These are phyloP conservation scores for Apteryx mantelli DNA, from an alignment of 2,113 vertebrate species.

Conservation along the genomic window DNA sequence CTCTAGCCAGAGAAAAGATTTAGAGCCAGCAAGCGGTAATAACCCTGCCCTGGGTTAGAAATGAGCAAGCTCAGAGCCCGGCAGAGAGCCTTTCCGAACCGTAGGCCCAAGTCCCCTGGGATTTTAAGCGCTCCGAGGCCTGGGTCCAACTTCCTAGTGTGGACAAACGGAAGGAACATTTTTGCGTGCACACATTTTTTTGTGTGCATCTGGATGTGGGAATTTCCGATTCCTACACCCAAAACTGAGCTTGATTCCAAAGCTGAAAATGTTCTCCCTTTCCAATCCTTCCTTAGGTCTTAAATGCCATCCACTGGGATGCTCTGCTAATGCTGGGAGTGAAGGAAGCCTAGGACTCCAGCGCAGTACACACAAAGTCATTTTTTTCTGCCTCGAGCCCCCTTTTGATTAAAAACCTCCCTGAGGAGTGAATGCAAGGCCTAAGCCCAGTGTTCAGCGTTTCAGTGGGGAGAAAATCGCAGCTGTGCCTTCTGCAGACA, in stretches of 20 bases:
- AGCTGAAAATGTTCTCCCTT: too few relatives aligned
- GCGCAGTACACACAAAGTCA: not conserved
- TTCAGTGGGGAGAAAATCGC: not conserved
- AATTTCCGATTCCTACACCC: not conserved
- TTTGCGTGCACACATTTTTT: not conserved
- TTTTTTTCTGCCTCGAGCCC: not conserved
- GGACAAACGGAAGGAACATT: not conserved
- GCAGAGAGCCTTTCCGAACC: not conserved
- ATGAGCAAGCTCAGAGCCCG: not conserved
- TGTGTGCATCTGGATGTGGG: not conserved
- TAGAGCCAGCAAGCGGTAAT: not conserved
- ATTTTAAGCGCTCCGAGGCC: not conserved
- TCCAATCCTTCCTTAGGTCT: not conserved
- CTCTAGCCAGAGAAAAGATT: not conserved
- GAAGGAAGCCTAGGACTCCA: not conserved
- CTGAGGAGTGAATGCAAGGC: rapidly evolving
- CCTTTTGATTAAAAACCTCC: not conserved
- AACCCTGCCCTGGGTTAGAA: not conserved
- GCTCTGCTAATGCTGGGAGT: not conserved
- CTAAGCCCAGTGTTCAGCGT: not conserved
- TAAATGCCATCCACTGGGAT: not conserved
- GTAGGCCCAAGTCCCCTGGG: rapidly evolving
- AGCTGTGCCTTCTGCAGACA: not conserved
- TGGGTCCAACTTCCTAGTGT: not conserved
- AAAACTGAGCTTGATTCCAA: not conserved